These are phyloP conservation scores for Pseudolycoriella hygida DNA, from an alignment of 2,888 invertebrate species.

Conservation along the genomic window DNA sequence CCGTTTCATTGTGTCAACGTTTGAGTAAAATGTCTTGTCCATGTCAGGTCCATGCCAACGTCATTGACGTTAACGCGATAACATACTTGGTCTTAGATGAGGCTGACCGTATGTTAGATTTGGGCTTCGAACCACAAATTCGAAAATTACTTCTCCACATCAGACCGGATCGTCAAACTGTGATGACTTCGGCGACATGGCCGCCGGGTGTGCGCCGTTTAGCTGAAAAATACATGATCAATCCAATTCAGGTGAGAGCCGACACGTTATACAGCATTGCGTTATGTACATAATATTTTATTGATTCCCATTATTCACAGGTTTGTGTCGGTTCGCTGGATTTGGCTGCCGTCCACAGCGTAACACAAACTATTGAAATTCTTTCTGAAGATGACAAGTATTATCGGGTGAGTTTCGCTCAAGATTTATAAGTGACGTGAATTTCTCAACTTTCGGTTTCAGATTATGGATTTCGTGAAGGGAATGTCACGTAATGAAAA, in stretches of 20 bases:
- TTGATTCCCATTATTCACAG: no score
- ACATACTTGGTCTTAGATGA: constrained; percentile 88
- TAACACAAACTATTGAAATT: constrained; percentile 62
- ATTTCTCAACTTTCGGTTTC: constrained; percentile 12
- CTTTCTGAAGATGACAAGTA: constrained; percentile 53
- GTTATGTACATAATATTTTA: no score
- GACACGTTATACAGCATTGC: no score
- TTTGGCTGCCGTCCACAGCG: constrained; percentile 72
- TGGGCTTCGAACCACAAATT: constrained; percentile 81
- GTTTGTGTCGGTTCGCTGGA: constrained; percentile 79
- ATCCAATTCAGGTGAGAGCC: constrained; percentile 67
- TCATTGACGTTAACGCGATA: constrained; percentile 57
- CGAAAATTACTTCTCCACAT: constrained; percentile 62
- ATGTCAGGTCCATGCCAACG: constrained; percentile 42
- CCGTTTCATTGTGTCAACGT: no score
- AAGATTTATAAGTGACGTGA: background rate
- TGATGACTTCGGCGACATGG: constrained; percentile 97
- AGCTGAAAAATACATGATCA: constrained; percentile 71
- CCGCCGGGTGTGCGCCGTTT: constrained; percentile 71
- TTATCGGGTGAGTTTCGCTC: constrained; percentile 29
- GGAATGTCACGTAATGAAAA: constrained; percentile 62
- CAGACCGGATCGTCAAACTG: constrained; percentile 79
- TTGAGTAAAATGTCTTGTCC: no score
- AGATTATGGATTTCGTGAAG: constrained; percentile 49
- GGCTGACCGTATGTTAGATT: constrained; percentile 73